Evolutionary conservation across 2,888 invertebrate genomes (phyloP).

Genomic region (Melinaea menophilus): DNA sequence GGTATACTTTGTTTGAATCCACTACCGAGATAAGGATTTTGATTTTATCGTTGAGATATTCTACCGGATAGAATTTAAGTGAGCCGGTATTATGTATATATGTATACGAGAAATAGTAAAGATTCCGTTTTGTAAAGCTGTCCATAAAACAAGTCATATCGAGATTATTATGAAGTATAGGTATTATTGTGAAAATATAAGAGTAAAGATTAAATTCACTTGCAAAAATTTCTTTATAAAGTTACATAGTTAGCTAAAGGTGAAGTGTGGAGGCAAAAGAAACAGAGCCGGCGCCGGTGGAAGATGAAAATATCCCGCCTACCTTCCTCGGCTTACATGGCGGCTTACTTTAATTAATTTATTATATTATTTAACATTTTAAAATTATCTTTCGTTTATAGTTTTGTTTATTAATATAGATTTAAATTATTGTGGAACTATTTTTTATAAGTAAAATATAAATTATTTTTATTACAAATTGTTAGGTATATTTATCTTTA

Average conservation of each 20-base stretch:
- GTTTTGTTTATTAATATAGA: background rate
- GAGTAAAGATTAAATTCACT: conserved; percentile 15
- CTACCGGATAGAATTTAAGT: background rate
- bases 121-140: too few relatives aligned
- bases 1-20: conserved; percentile 39
- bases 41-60: conserved; percentile 17
- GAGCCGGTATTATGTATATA: background rate
- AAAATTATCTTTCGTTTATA: background rate
- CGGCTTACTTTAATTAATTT: conserved; percentile 12
- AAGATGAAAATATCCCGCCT: conserved; percentile 58
- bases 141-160: too few relatives aligned
- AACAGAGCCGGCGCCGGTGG: conserved; percentile 46
- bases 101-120: conserved; percentile 17
- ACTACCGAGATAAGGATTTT: conserved; percentile 18
- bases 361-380: background rate
- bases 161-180: too few relatives aligned
- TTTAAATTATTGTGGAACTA: too few relatives aligned
- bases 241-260: conserved; percentile 36
- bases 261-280: conserved; percentile 44
- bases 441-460: too few relatives aligned
- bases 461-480: too few relatives aligned
- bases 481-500: too few relatives aligned
- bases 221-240: conserved; percentile 25
- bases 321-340: conserved; percentile 39
- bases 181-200: too few relatives aligned